A percentile compares a stretch with the other conserved stretches of the same genome.
These are phyloP conservation scores for Cuculus canorus DNA, from an alignment of 2,797 vertebrate genomes.

Conservation along the genomic window DNA sequence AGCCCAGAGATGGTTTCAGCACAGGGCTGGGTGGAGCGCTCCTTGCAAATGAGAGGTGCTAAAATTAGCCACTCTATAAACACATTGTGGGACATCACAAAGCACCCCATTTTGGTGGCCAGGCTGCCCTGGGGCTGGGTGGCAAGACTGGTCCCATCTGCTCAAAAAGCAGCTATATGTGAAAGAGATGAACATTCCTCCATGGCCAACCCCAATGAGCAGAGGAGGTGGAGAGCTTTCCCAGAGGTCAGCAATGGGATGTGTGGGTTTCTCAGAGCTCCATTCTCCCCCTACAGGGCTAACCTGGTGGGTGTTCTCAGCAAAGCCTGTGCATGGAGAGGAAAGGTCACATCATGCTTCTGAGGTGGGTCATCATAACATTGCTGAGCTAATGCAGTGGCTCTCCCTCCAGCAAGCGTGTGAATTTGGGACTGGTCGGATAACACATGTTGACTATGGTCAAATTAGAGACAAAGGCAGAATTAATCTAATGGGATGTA, in stretches of 20 bases:
- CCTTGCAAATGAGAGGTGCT: not conserved
- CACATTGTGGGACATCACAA: not conserved
- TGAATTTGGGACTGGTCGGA: not conserved
- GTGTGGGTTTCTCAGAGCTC: not conserved
- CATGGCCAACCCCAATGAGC: rapidly evolving
- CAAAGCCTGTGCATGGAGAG: not conserved
- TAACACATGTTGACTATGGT: not conserved
- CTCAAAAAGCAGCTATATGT: not conserved
- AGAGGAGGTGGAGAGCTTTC: not conserved
- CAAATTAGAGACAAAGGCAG: not conserved
- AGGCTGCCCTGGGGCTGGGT: not conserved
- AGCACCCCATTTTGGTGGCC: not conserved
- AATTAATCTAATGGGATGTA: not conserved
- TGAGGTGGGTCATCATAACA: not conserved
- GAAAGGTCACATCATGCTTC: not conserved
- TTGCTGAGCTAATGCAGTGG: rapidly evolving
- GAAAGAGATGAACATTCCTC: not conserved
- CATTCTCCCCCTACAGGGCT: not conserved
- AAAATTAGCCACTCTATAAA: not conserved
- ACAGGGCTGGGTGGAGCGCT: not conserved
- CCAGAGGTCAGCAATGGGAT: rapidly evolving
- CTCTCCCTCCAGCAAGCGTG: not conserved
- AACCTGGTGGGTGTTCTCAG: not conserved
- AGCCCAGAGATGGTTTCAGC: not conserved
- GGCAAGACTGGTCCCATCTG: not conserved